Percentiles rank a stretch among this genome's conserved stretches.
phyloP scores from a whole-genome alignment of 2,113 vertebrate species.

The Pipra filicauda region DNA sequence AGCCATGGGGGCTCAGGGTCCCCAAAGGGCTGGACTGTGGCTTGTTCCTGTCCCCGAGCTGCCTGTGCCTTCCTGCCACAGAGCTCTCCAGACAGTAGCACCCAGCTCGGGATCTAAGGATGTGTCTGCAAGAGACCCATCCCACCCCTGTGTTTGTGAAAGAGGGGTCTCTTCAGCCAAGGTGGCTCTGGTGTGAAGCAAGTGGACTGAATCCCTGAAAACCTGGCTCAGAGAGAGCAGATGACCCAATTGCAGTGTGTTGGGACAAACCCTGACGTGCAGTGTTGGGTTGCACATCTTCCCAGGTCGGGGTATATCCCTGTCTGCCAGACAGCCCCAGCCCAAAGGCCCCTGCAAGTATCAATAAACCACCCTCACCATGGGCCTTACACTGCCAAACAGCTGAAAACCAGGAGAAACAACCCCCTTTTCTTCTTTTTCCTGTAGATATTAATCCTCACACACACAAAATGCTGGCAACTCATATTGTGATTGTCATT shows the following conservation, averaged over 20 bases:
- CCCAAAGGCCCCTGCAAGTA: neutral
- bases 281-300: neutral
- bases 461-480: neutral
- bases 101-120: neutral
- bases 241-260: fast-evolving
- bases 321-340: neutral
- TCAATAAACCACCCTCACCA: neutral
- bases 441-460: neutral
- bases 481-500: constrained; percentile 34
- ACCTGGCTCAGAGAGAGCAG: fast-evolving
- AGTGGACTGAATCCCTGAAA: neutral
- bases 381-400: neutral
- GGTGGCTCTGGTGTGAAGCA: neutral
- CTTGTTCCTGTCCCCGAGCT: neutral
- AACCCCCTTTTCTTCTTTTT: neutral
- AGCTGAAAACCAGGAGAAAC: neutral
- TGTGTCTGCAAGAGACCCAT: neutral
- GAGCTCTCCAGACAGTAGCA: neutral
- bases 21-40: neutral
- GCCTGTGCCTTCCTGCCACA: neutral
- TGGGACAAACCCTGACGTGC: neutral
- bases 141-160: neutral
- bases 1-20: neutral
- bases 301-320: neutral
- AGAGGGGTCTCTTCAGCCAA: neutral